These are phyloP conservation scores for Xenops minutus DNA, from an alignment of 2,797 vertebrate genomes.

Conservation along the genomic window DNA sequence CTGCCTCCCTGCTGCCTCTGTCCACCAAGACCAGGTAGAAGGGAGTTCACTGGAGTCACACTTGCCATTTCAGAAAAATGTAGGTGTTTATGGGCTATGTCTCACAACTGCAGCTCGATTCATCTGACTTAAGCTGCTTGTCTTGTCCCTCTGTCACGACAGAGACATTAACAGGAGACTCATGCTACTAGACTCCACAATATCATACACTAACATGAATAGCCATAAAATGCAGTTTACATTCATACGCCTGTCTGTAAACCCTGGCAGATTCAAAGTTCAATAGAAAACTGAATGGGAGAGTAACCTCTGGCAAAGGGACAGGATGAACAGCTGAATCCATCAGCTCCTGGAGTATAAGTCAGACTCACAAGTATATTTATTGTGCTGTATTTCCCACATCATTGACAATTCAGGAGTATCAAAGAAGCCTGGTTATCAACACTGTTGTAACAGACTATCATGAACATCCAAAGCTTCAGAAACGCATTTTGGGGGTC, in stretches of 20 bases:
- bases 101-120: neutral
- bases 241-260: neutral
- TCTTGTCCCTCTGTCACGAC: neutral
- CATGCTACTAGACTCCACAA: neutral
- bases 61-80: neutral
- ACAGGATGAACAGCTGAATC: slow-evolving; percentile 31
- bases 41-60: neutral
- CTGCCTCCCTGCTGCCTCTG: rapidly evolving
- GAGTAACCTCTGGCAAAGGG: slow-evolving; percentile 7
- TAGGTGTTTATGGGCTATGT: neutral
- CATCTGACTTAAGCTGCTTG: neutral
- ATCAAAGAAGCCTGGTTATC: neutral
- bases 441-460: neutral
- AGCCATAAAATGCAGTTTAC: neutral
- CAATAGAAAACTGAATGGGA: neutral
- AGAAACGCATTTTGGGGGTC: neutral
- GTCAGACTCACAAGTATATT: neutral
- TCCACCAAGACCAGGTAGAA: rapidly evolving
- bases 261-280: neutral
- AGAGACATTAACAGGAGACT: neutral
- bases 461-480: neutral
- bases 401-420: neutral
- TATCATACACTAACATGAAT: neutral
- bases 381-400: neutral
- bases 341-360: neutral